Evolutionary conservation across 2,888 invertebrate species (phyloP).

Genomic region (Philhelius pedissequus): DNA sequence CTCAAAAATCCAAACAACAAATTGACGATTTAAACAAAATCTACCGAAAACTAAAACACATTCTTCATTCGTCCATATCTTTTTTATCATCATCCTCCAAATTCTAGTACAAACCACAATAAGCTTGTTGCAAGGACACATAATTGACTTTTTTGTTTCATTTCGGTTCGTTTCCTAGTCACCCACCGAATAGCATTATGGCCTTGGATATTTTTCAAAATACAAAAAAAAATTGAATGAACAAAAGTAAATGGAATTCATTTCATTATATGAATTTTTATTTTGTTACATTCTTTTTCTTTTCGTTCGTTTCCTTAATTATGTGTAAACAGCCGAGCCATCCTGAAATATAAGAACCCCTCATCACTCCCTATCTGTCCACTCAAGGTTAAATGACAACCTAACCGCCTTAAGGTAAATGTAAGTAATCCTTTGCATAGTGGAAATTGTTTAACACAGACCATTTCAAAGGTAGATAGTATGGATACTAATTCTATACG

Average conservation of each 20-base stretch:
- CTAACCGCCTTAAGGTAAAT: not conserved
- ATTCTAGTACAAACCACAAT: not conserved
- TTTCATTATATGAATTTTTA: not conserved
- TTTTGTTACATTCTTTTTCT: no score
- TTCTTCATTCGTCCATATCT: not conserved
- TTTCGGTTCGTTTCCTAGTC: not conserved
- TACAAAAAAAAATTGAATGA: no score
- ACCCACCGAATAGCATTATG: not conserved
- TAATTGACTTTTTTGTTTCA: not conserved
- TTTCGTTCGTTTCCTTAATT: not conserved
- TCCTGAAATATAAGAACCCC: not conserved
- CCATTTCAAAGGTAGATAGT: not conserved
- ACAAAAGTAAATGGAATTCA: not conserved
- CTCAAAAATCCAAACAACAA: not conserved
- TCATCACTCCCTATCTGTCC: not conserved
- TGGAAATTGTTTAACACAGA: not conserved
- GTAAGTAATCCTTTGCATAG: slow-evolving; percentile 2
- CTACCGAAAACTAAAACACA: not conserved
- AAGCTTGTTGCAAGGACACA: not conserved
- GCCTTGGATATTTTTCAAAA: not conserved
- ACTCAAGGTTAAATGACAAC: slow-evolving; percentile 5
- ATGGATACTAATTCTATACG: no score
- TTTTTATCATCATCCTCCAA: not conserved
- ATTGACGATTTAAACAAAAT: not conserved
- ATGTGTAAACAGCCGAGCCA: slow-evolving; percentile 3